A percentile compares a stretch with the other conserved stretches of the same genome.
Evolutionary conservation across 2,888 invertebrate genomes (phyloP).

Genomic region (Orthosia gracilis): DNA sequence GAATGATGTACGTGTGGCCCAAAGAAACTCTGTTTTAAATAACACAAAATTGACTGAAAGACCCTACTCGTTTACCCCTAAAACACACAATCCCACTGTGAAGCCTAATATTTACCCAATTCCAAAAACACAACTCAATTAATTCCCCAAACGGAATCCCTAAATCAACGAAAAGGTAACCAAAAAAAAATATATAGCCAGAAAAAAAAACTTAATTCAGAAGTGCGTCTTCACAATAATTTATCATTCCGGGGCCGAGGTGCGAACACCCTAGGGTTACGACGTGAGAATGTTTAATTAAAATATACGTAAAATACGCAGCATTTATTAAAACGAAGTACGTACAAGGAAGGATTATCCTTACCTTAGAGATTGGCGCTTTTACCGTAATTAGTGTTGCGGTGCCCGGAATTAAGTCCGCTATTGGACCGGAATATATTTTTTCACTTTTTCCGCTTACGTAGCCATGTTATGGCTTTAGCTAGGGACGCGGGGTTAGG

Average conservation of each 20-base stretch:
- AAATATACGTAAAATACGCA: constrained; percentile 77
- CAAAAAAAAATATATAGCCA: constrained; percentile 14
- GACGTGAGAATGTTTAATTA: constrained; percentile 82
- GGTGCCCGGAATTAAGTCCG: constrained; percentile 60
- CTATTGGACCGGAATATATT: constrained; percentile 45
- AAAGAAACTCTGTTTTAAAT: neutral
- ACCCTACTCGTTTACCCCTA: neutral
- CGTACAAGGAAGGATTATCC: constrained; percentile 77
- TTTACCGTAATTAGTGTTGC: constrained; percentile 77
- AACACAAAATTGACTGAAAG: neutral
- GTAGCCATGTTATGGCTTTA: constrained; percentile 14
- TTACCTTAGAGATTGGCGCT: constrained; percentile 73
- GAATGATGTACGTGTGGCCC: neutral
- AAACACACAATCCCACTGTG: neutral
- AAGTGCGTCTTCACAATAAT: constrained; percentile 62
- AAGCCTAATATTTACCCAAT: constrained; percentile 14
- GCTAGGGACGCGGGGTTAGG: neutral
- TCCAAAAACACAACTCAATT: constrained; percentile 40
- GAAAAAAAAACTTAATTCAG: constrained; percentile 55
- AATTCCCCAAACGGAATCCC: constrained; percentile 32
- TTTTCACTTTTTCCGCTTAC: constrained; percentile 48
- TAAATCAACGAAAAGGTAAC: constrained; percentile 12
- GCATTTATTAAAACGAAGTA: constrained; percentile 79
- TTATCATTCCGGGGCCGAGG: constrained; percentile 63
- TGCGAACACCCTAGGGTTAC: constrained; percentile 62